Evolutionary conservation across 2,797 vertebrate species (phyloP).

Genomic region (Gadopsis bispinosus): DNA sequence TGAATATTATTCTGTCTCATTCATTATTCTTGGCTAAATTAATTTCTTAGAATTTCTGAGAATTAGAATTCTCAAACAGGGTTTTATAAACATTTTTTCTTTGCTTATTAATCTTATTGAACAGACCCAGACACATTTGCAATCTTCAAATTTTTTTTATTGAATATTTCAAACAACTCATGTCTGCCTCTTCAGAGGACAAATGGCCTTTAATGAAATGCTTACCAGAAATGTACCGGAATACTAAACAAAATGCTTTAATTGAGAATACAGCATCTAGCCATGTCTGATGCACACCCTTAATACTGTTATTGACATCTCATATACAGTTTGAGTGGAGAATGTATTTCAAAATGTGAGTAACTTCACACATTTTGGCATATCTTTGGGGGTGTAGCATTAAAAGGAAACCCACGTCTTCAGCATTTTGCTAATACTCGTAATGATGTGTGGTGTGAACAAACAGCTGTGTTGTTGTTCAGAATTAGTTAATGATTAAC

Average conservation of each 20-base stretch:
- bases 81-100: background rate
- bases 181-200: slow-evolving; percentile 64
- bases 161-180: slow-evolving; percentile 77
- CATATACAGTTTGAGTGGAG: slow-evolving; percentile 79
- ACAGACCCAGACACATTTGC: slow-evolving; percentile 47
- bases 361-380: slow-evolving; percentile 73
- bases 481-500: slow-evolving; percentile 71
- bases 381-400: slow-evolving; percentile 77
- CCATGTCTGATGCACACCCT: slow-evolving; percentile 76
- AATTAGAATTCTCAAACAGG: background rate
- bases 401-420: slow-evolving; percentile 66
- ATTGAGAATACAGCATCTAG: slow-evolving; percentile 78
- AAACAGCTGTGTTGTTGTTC: slow-evolving; percentile 34
- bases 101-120: slow-evolving; percentile 15
- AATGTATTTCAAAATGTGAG: slow-evolving; percentile 67
- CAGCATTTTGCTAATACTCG: slow-evolving; percentile 60
- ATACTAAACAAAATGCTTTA: slow-evolving; percentile 80
- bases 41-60: background rate
- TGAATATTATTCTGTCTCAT: background rate
- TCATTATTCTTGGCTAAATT: background rate
- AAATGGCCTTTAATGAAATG: slow-evolving; percentile 75
- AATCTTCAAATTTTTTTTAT: slow-evolving; percentile 66
- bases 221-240: slow-evolving; percentile 78
- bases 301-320: slow-evolving; percentile 83
- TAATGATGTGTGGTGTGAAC: slow-evolving; percentile 50